Evolutionary conservation across 2,797 vertebrate genomes (phyloP), one percentile per base, ranked within the genome.

Genomic region (Phoebastria nigripes): DNA sequence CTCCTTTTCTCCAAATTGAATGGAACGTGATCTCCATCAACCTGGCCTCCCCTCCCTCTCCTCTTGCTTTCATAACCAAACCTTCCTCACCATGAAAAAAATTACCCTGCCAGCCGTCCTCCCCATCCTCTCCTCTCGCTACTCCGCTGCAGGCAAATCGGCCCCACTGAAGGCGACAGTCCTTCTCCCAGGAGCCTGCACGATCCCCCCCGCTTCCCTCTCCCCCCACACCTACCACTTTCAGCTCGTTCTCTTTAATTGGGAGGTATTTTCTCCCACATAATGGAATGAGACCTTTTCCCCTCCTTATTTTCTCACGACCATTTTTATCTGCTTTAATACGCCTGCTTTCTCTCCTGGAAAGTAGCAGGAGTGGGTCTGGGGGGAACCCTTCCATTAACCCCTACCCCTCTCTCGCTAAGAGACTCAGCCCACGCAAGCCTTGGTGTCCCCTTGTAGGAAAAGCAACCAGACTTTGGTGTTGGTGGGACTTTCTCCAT

Each of bases 1-100:
- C 89, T 89, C 86, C 94, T 95, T 94, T 95, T 92, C 97, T 97
- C 96, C 96, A 96, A 97, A 96, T 82, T 93, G 94, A 97, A 90
- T 74, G 78, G 82, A 97, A 94, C 76, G 63, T 87, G 94, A 96
- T 96, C 95, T 94, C 92, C 95, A 94, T 74, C 94, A 94, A 85
- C 93, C 90, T 82, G 91, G 78, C 65, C 91, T 96, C 86, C 69
- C 83, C 88, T 95, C 73, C 93, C 70, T 96, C 65, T 91, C 65
- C 58, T 82, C 71, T 87, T 7, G 25, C 84, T 97, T 96, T 97
- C 86, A 95, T 58, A 95, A 93, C 70, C 89, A 97, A 96, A 87
- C 87, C 92, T 83, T 93, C 89, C 72, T 94, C 82, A 29, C 58
- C 39, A 59, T 4, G 6, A 65, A 47, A 80, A 88, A 90, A 78